Base-by-base conservation (phyloP, 1,140 invertebrate genomes). In the Lucilia sericata region DNA sequence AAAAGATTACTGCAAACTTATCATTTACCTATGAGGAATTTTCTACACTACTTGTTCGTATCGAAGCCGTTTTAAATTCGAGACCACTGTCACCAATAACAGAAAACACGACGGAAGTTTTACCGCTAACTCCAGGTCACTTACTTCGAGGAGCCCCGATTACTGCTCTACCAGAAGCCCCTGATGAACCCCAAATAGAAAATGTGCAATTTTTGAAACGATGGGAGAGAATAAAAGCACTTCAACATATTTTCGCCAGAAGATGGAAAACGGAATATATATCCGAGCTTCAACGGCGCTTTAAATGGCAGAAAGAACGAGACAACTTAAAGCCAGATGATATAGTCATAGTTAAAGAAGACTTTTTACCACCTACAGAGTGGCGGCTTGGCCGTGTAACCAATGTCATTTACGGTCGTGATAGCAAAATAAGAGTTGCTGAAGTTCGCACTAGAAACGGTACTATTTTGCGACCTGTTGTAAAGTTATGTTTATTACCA, bases 211-310 rank as follows among this genome's bases (percentile, higher is more conserved):
- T 42, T 34, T 12, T 47, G n/a, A 19, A 81, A 47, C 42, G 78
- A 49, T 81, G 78, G 78, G 14, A 55, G 5, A 13, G 49, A 49
- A 14, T 49, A 47, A 81, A 81, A n/a, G 13, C 49, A 0, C 36
- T 81, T 49, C 78, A 81, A 14, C 78, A 81, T 19, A 47, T 49
- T n/a, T 81, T 81, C 12, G 42, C 21, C 13, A 25, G 36, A 19
- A 10, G 78, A 25, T 21, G 42, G 78, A 47, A 49, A 13, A 9
- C 42, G 14, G 78, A 81, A 55, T 88, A 87, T 51, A 65, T 88
- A n/a, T 49, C 65, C 30, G 60, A 49, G 21, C 42, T 81, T 36
- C 78, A 81, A 81, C 25, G 49, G 7, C 25, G 74, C 5, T 14
- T 14, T 30, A 75, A 75, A 75, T 75, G 74, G 25, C 19, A 34